Evolutionary conservation across 2,888 invertebrate species (phyloP), one percentile per base, ranked within the genome.

Genomic region (Dexiosoma caninum): DNA sequence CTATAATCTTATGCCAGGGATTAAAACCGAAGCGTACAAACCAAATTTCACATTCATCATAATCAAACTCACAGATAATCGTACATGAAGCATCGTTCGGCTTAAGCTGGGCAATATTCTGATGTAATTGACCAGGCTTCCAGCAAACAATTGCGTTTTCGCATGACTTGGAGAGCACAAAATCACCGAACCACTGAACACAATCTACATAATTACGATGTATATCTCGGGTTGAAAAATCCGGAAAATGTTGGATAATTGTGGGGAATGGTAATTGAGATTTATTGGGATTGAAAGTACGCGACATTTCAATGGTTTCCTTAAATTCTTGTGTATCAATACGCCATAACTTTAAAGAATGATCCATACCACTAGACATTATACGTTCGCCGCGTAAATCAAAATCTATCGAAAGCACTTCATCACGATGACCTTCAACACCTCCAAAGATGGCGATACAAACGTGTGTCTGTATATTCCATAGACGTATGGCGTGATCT

Each of bases 171-270:
- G 98, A 97, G 12, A 98, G 91, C 74, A 99, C 94, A 87, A 98
- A 95, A 89, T 97, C 95, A 0, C 98, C 99, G 89, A 97, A 95
- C 98, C 98, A 98, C 84, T 96, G 93, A 0, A 98, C 98, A 90
- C 99, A 99, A 88, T 99, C 99, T 1, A 99, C 98, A 91, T 99
- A 99, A 91, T 99, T 99, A 82, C 97, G 94, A 89, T 99, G 99
- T 83, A 99, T 96, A 89, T 99, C 99, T 83, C 98, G 92, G 0
- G 98, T 98, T 0, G 97, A 97, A 87, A 98, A 98, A 88, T 97
- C 97, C 0, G 98, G 98, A 89, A 98, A 98, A 91, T 99, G 97
- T 88, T 97, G 96, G 85, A 95, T 95, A 9, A 97, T 91, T 0
- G 98, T 97, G 84, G 96, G 95, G 89, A 98, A 98, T 0, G 97